Evolutionary conservation across 2,888 invertebrate genomes (phyloP), one percentile per base, ranked within the genome.

Genomic region (Meliscaeva auricollis): DNA sequence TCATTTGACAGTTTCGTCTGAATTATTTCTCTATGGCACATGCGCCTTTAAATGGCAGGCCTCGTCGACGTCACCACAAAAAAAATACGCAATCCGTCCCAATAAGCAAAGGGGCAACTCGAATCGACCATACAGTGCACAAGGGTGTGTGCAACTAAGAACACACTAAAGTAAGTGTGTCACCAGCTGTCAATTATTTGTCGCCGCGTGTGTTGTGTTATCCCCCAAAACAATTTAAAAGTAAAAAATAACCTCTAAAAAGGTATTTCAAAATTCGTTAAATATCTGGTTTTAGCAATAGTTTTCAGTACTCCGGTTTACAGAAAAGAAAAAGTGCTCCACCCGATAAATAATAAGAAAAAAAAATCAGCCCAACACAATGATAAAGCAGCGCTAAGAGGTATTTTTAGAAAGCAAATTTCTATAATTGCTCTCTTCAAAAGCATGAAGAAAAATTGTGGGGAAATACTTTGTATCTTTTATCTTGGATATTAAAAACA

Each of bases 121-220:
- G 69, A 72, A 41, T 48, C 78, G 56, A 64, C 52, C 84, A 58
- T 54, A 83, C 84, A 84, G 84, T 84, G 84, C 80, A 84, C 80
- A 84, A 84, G 84, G 84, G 84, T 84, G 84, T 84, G 84, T 84
- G 84, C 84, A 84, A 75, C 84, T 75, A 75, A 72, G 72, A 80
- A 76, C 80, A 84, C 84, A 80, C 75, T 20, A 62, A 66, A 76
- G 60, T 54, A 41, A 83, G 66, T 72, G 84, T 84, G 80, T 72
- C 80, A 84, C 68, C 64, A 80, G 84, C 75, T 79, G 84, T 84
- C 75, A 84, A 70, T 35, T 74, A 58, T 22, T 32, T 48, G 75
- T 80, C 84, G 80, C 72, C 84, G 84, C 80, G 84, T 84, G 84
- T 84, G 80, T 76, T 56, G 75, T 84, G 83, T 74, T 75, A 56